These are phyloP conservation scores for Dasyprocta punctata DNA, from an alignment of 2,113 vertebrate species.

Conservation along the genomic window DNA sequence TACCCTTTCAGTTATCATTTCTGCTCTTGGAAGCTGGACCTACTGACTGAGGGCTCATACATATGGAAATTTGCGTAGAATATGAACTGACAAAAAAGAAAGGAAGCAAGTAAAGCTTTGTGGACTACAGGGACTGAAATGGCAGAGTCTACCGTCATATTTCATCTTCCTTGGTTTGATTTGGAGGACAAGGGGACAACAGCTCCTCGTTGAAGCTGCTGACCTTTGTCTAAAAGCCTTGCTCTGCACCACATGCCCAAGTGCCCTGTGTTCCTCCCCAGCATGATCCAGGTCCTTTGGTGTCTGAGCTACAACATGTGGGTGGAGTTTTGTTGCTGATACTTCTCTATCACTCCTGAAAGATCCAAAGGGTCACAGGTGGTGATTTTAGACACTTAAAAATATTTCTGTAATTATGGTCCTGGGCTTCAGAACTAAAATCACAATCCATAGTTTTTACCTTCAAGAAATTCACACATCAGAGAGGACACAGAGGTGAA, in stretches of 20 bases:
- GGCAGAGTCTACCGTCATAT: neutral
- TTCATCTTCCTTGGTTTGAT: neutral
- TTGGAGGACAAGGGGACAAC: neutral
- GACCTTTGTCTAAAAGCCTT: neutral
- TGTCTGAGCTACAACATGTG: neutral
- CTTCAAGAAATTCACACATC: neutral
- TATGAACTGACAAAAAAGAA: neutral
- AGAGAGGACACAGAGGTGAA: neutral
- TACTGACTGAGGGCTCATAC: neutral
- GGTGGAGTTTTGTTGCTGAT: neutral
- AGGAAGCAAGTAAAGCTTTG: neutral
- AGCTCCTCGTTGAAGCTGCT: neutral
- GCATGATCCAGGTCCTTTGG: accelerated
- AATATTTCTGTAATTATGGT: neutral
- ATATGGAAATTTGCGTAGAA: neutral
- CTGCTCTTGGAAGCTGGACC: neutral
- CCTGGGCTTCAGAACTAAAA: neutral
- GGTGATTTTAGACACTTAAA: neutral
- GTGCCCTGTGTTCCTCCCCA: too few relatives aligned
- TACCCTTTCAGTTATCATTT: neutral
- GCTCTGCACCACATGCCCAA: too few relatives aligned
- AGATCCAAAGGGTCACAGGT: neutral
- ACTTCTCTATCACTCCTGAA: neutral
- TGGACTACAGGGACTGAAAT: accelerated
- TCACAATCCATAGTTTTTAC: neutral